These are phyloP conservation scores for Epistrophe eligans DNA, from an alignment of 2,888 invertebrate species.

Conservation along the genomic window DNA sequence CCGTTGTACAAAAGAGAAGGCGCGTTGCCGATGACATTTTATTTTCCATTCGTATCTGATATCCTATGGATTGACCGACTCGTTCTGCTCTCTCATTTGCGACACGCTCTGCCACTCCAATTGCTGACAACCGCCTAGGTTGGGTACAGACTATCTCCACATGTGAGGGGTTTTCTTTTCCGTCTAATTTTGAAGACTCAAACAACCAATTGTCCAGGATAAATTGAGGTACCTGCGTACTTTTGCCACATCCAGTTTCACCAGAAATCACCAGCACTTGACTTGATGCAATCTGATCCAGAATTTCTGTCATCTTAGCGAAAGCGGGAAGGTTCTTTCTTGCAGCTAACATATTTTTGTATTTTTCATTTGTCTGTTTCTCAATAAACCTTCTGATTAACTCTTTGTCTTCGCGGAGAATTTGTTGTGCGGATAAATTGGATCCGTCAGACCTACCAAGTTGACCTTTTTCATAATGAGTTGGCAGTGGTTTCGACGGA, in stretches of 20 bases:
- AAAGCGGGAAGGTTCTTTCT: conserved; percentile 90
- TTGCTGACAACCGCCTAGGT: conserved; percentile 95
- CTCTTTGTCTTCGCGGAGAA: conserved; percentile 86
- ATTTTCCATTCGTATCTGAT: conserved; percentile 91
- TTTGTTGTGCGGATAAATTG: conserved; percentile 85
- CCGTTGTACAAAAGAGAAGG: conserved; percentile 96
- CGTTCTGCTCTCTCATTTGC: conserved; percentile 93
- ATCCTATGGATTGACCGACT: conserved; percentile 85
- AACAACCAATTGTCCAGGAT: conserved; percentile 94
- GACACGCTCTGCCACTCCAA: conserved; percentile 96
- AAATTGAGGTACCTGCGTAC: conserved; percentile 96
- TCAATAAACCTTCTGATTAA: conserved; percentile 87
- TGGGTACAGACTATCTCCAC: conserved; percentile 96
- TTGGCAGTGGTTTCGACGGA: conserved; percentile 83
- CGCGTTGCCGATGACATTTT: conserved; percentile 91
- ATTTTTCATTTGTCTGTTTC: conserved; percentile 86
- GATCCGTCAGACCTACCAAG: conserved; percentile 85
- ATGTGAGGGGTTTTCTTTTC: conserved; percentile 85
- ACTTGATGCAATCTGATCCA: conserved; percentile 87
- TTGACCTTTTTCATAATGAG: conserved; percentile 88
- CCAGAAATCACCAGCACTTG: conserved; percentile 89
- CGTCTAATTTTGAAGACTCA: conserved; percentile 83
- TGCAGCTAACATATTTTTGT: conserved; percentile 87
- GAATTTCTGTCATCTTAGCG: conserved; percentile 88
- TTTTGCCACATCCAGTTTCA: conserved; percentile 94